Evolutionary conservation across 2,888 invertebrate species (phyloP), one percentile per base, ranked within the genome.

Genomic region (Parapristionchus giblindavisi): DNA sequence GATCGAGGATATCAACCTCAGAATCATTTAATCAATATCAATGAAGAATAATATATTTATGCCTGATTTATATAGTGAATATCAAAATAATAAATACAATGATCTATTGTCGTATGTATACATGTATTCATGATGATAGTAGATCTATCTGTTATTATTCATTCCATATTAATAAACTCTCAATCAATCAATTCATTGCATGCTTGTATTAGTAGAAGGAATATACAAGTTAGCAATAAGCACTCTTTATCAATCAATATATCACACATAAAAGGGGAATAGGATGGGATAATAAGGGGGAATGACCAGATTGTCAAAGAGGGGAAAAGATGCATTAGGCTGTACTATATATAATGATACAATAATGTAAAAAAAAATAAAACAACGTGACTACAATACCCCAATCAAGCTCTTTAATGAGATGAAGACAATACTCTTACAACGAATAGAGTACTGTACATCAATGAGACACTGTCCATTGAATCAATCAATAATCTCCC

Each of bases 371-470:
- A 3, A 21, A 32, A 58, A 58, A 27, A 58, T 34, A 21, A 29
- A 58, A 17, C 24, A 63, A 27, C n/a, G n/a, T n/a, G 24, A 63
- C 63, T 63, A 63, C 24, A 61, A 63, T 63, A 63, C 63, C 63
- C 58, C 63, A 63, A 48, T 34, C 27, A 63, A 63, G 63, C 63
- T 63, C 63, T 63, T 40, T 36, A 63, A 63, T 63, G 38, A 21
- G 63, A 40, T 24, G 40, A 63, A 38, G 24, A 40, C 21, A 17
- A 4, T 29, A 63, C 48, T 40, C 63, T 63, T 58, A 29, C 58
- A 58, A 58, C 17, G 58, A 40, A 38, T n/a, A 24, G 38, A 38
- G n/a, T n/a, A n/a, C n/a, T n/a, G n/a, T n/a, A n/a, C n/a, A n/a
- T n/a, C n/a, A n/a, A n/a, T n/a, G n/a, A n/a, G n/a, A n/a, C n/a